phyloP scores from a whole-genome alignment of 1,140 invertebrate genomes.

The Condylostylus longicornis region DNA sequence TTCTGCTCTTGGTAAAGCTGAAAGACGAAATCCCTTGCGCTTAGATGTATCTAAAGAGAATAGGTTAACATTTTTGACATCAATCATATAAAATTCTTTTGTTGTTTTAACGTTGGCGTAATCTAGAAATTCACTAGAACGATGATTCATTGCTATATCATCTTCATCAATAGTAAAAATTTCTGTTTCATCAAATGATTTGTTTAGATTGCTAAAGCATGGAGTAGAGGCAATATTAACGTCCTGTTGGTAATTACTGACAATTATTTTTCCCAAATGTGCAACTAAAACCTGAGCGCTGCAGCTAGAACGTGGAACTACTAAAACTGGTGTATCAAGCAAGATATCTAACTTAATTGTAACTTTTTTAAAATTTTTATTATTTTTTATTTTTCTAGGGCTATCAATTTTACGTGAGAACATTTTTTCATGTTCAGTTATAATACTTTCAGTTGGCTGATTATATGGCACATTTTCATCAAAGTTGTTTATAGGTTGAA shows the following conservation, averaged over 20 bases:
- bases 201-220: neutral
- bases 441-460: no score
- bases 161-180: slow-evolving; percentile 7
- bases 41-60: slow-evolving; percentile 52
- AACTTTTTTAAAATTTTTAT: slow-evolving; percentile 13
- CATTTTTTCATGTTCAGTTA: no score
- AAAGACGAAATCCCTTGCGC: slow-evolving; percentile 19
- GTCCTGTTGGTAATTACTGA: slow-evolving; percentile 35
- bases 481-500: slow-evolving; percentile 45
- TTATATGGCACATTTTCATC: slow-evolving; percentile 8
- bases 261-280: slow-evolving; percentile 79
- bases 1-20: slow-evolving; percentile 18
- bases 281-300: slow-evolving; percentile 77
- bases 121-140: neutral
- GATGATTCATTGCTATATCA: neutral
- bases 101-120: slow-evolving; percentile 1
- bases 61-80: slow-evolving; percentile 76
- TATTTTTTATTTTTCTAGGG: slow-evolving; percentile 9
- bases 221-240: neutral
- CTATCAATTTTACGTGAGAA: no score
- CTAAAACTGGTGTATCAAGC: slow-evolving; percentile 81
- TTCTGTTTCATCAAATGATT: neutral
- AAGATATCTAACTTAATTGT: slow-evolving; percentile 1
- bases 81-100: slow-evolving; percentile 19
- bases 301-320: slow-evolving; percentile 60